Base-by-base conservation (phyloP, 2,888 invertebrate species). In the Hyposoter dolosus region DNA sequence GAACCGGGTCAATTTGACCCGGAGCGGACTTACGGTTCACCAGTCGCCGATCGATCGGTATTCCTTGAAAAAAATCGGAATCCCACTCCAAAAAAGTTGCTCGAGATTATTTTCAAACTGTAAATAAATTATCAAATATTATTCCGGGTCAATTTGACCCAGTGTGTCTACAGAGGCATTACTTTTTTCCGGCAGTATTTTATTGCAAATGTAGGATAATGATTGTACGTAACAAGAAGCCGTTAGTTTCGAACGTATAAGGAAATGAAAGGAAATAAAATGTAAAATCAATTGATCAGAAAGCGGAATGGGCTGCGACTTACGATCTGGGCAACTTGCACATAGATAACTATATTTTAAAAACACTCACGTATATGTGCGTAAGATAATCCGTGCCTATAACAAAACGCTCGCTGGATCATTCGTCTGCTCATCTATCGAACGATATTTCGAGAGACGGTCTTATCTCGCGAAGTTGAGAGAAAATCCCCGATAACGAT, bases 401-500 rank as follows among this genome's bases (percentile, higher is more conserved):
- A 45, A 10, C 17, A 28, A 63, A 17, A 45, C 75, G 56, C 12
- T 23, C 4, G 68, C 15, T 50, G 35, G 50, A 75, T 75, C 32
- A 75, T 43, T 56, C 32, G 68, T 56, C 45, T 23, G 45, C 23
- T 69, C 69, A 28, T 69, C 69, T 40, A 50, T 71, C 76, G 77
- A 53, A 71, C 71, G 76, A 82, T 66, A 66, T 71, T 71, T 60
- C 69, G 47, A 47, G 15, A 60, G 40, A 53, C 43, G 40, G 40
- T 74, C 53, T 83, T 83, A 83, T 83, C 83, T 65, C 69, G 28
- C 71, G 0, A 69, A 66, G 76, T 66, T 66, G 76, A 63, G 69
- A 65, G 66, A 78, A 79, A 74, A 83, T 56, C 75, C 72, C 40
- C n/a, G 79, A 79, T 79, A 45, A 56, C 10, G 43, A n/a, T 3